These are phyloP conservation scores for Anneissia japonica DNA, from an alignment of 35 echinoderm and acorn worm species.

Conservation along the genomic window DNA sequence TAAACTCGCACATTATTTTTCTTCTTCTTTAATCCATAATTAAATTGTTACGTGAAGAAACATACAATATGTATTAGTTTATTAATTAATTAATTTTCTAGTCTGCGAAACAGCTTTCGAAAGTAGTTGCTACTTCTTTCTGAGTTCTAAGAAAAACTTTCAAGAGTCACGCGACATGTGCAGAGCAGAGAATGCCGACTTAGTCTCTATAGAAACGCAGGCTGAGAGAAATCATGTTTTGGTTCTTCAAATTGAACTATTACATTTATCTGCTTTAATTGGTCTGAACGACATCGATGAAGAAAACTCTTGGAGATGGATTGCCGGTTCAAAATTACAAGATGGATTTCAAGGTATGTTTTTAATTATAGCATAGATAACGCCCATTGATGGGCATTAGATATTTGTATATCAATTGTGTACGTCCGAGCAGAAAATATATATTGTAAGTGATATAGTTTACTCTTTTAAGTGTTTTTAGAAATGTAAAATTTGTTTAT, in stretches of 20 bases:
- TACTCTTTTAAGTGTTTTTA: too few species aligned
- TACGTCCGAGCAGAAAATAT: too few species aligned
- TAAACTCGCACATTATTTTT: too few species aligned
- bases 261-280: not conserved
- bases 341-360: not conserved
- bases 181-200: not conserved
- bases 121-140: not conserved
- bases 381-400: too few species aligned
- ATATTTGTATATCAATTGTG: too few species aligned
- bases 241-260: not conserved
- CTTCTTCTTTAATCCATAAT: too few species aligned
- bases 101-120: not conserved
- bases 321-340: not conserved
- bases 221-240: not conserved
- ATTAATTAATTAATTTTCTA: not conserved
- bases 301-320: not conserved
- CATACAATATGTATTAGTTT: too few species aligned
- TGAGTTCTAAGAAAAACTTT: not conserved
- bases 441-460: too few species aligned
- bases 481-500: too few species aligned
- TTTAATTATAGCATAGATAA: too few species aligned
- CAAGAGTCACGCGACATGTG: not conserved
- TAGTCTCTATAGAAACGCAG: not conserved
- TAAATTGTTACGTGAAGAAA: too few species aligned
- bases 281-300: not conserved